phyloP scores from a whole-genome alignment of 2,113 vertebrate genomes.

The Psephotus haematonotus region DNA sequence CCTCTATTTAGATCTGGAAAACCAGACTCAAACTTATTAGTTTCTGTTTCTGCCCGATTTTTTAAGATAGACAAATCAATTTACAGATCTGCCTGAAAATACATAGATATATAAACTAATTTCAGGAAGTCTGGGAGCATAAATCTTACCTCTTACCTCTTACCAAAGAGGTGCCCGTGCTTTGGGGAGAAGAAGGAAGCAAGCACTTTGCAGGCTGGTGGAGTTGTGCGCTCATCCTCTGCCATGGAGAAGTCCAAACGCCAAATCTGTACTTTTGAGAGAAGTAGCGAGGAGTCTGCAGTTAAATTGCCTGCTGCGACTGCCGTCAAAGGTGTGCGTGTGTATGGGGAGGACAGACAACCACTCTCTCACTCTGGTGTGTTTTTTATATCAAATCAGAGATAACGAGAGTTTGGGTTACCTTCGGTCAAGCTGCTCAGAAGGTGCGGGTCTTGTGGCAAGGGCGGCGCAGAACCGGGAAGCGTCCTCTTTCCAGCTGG shows the following conservation, averaged over 20 bases:
- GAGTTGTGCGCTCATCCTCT: background rate
- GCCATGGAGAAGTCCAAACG: background rate
- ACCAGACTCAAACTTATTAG: background rate
- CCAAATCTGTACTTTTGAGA: background rate
- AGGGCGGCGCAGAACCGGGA: background rate
- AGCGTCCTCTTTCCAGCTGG: background rate
- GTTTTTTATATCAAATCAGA: background rate
- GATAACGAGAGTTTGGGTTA: background rate
- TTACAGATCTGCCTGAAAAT: background rate
- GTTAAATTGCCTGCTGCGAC: background rate
- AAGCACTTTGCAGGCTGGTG: background rate
- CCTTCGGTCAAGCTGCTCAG: background rate
- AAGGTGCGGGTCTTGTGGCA: background rate
- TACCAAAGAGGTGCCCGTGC: background rate
- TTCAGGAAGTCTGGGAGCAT: background rate
- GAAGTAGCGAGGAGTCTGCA: background rate
- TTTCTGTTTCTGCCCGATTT: background rate
- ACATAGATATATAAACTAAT: background rate
- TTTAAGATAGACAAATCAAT: background rate
- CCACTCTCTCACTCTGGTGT: background rate
- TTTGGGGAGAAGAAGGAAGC: background rate
- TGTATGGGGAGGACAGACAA: no score
- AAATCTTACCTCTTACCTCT: background rate
- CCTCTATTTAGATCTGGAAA: background rate
- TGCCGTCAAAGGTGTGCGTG: background rate